Base-by-base conservation (phyloP, 2,113 vertebrate genomes). In the Pelvicachromis taeniatus region DNA sequence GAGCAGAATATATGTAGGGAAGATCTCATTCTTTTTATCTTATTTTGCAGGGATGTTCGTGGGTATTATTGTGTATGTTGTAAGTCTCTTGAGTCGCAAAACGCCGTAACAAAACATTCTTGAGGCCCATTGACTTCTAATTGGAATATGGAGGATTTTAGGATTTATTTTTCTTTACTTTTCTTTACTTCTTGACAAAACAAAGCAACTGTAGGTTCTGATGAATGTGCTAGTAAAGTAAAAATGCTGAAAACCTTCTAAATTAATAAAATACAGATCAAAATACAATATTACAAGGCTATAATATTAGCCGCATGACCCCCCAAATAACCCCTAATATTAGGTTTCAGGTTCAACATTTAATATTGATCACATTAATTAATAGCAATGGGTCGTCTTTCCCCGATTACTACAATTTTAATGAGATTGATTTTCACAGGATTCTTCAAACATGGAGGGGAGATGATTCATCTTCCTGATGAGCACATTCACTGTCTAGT, bases 361-460 rank as follows among this genome's bases (percentile, higher is more conserved):
- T 26, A 82, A 89, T 91, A 87, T 88, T 90, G 81, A 89, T 59
- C 23, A 14, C 42, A 84, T 85, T 85, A 78, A 73, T 87, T 81
- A 58, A 87, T 48, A 19, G 59, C 2, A 11, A 13, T 19, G 78
- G 68, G 50, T 89, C 75, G 31, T 81, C 35, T 88, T 82, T 55
- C 82, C 13, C 33, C 52, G 11, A 65, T 77, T 26, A 63, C 40
- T 77, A 26, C 9, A 33, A 56, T 84, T 85, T 21, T 85, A 84
- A 87, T 87, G 58, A 78, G 70, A 79, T 83, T 53, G 35, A 78
- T 82, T 70, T 56, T 70, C 42, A 84, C 35, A 45, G 29, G 21
- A 16, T 21, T 33, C 21, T 77, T 40, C 40, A 23, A 50, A 59
- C 63, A 73, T 40, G 6, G 29, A 86, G 31, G 52, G 29, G 45